Evolutionary conservation across 1,140 invertebrate species (phyloP), one percentile per base, ranked within the genome.

Genomic region (Sinonovacula constricta): DNA sequence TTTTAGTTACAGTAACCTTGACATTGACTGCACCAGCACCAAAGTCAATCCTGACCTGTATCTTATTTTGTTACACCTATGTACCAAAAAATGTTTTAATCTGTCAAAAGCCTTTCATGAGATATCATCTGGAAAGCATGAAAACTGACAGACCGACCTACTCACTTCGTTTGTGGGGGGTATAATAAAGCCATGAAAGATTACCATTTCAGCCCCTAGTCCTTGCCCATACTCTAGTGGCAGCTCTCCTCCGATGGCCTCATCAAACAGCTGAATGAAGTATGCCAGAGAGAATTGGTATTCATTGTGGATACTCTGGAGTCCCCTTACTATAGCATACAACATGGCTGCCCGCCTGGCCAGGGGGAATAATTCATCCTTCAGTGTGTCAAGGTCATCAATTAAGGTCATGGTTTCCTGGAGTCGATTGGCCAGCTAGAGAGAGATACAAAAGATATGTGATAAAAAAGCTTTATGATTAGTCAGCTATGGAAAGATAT

Each of bases 211-310:
- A 26, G 60, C 68, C 39, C 80, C 72, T 22, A 45, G 57, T 14
- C 82, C 84, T 39, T 74, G 69, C 22, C 66, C 74, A 51, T 84
- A 85, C 2, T 86, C 84, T 30, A 71, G 69, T 28, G 87, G 88
- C 0, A 88, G 63, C 54, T 88, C 80, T 14, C 83, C 84, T 22
- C 88, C 88, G 14, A 90, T 82, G 22, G 88, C 87, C 67, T 90
- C 88, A 83, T 90, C 88, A 85, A 89, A 90, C 66, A 90, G 75
- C 31, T 84, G 68, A 14, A 89, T 62, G 69, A 90, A 90, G 71
- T 87, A 88, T 18, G 76, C 54, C 72, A 90, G 53, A 15, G 85
- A 83, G 79, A 90, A 90, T 79, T 89, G 88, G 76, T 90, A 89
- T 53, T 90, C 86, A 60, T 85, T 85, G 45, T 86, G 84, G 18